phyloP scores from a whole-genome alignment of 2,797 vertebrate species.

The Chelon labrosus region DNA sequence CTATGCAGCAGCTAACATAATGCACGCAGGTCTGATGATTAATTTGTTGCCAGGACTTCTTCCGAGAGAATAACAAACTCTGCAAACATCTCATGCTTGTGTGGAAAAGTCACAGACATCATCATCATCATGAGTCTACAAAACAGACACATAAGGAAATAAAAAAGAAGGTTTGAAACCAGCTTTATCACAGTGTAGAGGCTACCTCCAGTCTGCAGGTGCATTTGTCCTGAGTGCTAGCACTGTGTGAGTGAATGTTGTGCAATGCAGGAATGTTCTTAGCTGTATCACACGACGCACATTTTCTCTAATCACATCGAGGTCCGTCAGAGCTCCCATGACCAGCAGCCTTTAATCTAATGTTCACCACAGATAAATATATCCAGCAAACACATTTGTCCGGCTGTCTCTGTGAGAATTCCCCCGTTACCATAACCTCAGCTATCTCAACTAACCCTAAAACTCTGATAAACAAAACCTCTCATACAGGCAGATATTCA shows the following conservation, averaged over 20 bases:
- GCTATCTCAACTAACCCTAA: no score
- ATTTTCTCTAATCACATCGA: constrained; percentile 81
- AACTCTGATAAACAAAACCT: constrained; percentile 21
- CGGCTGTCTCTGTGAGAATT: no score
- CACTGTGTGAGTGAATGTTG: constrained; percentile 26
- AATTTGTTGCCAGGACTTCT: not conserved
- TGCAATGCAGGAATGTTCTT: constrained; percentile 77
- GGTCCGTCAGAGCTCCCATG: constrained; percentile 79
- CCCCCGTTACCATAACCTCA: no score
- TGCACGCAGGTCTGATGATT: constrained; percentile 4
- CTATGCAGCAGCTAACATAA: constrained; percentile 11
- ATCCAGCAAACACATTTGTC: constrained; percentile 12
- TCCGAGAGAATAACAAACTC: not conserved
- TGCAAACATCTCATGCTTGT: not conserved
- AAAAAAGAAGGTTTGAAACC: no score
- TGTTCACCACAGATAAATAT: constrained; percentile 71
- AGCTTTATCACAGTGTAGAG: not conserved
- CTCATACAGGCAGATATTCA: constrained; percentile 18
- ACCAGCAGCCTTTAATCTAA: constrained; percentile 82
- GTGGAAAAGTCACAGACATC: no score
- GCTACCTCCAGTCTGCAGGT: constrained; percentile 5
- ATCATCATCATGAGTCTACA: no score
- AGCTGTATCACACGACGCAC: constrained; percentile 81
- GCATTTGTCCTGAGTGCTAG: constrained; percentile 14
- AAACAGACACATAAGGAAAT: no score